A percentile compares a stretch with the other conserved stretches of the same genome.
Evolutionary conservation across 2,113 vertebrate species (phyloP).

Genomic region (Grammomys dolichurus): DNA sequence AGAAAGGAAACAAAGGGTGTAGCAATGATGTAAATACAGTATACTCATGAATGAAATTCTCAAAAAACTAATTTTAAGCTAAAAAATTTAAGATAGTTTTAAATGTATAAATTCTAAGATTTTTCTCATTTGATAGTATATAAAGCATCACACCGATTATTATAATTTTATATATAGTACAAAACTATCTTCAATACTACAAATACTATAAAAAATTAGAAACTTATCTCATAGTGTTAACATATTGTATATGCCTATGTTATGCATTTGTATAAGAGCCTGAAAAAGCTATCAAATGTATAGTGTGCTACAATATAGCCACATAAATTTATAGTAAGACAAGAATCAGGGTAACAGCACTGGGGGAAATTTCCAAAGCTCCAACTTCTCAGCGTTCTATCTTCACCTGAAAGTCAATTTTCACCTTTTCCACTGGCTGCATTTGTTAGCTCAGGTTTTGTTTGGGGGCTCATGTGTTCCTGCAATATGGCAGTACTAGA

Average conservation of each 20-base stretch:
- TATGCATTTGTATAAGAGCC: constrained; percentile 24
- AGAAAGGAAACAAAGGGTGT: not conserved
- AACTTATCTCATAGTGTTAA: constrained; percentile 31
- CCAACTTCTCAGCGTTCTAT: constrained; percentile 88
- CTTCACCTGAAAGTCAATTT: constrained; percentile 90
- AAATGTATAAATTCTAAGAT: constrained; percentile 36
- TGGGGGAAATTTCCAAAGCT: constrained; percentile 85
- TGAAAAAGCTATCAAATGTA: constrained; percentile 62
- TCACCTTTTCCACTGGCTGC: constrained; percentile 89
- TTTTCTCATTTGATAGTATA: constrained; percentile 34
- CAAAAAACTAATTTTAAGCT: not conserved
- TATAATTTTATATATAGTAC: constrained; percentile 43
- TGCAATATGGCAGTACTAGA: constrained; percentile 80
- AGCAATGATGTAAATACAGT: not conserved
- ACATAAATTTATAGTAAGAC: constrained; percentile 85
- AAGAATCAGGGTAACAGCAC: constrained; percentile 80
- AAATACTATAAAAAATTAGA: constrained; percentile 37
- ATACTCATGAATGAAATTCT: not conserved
- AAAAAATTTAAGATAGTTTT: not conserved
- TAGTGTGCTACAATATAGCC: constrained; percentile 73
- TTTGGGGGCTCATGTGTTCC: constrained; percentile 82
- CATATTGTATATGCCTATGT: not conserved
- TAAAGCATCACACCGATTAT: not conserved
- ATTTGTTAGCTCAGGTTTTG: constrained; percentile 87
- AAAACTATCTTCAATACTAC: constrained; percentile 38